phyloP scores from a whole-genome alignment of 2,888 invertebrate species.

The Osedax fenrisi region DNA sequence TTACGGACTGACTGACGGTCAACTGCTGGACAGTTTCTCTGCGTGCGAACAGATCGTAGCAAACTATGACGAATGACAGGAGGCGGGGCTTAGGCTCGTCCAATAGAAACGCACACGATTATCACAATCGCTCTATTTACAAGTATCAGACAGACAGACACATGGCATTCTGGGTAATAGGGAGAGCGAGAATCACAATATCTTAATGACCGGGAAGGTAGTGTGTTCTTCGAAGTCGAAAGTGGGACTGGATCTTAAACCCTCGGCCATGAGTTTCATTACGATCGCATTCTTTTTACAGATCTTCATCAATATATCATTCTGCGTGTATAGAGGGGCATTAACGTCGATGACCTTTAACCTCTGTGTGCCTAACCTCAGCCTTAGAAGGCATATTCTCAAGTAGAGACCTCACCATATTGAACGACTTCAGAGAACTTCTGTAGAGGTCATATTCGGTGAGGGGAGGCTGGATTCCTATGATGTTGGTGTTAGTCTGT shows the following conservation, averaged over 20 bases:
- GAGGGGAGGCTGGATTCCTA: not conserved
- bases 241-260: conserved; percentile 52
- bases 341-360: too few relatives aligned
- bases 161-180: too few relatives aligned
- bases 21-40: conserved; percentile 49
- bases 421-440: not conserved
- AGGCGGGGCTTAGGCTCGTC: not conserved
- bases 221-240: not conserved
- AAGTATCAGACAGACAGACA: too few relatives aligned
- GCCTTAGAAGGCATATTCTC: too few relatives aligned
- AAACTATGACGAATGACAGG: conserved; percentile 39
- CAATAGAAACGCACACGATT: too few relatives aligned
- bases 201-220: not conserved
- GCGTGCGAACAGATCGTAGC: conserved; percentile 48
- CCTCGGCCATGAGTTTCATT: conserved; percentile 76
- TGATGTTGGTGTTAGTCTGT: not conserved
- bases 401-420: not conserved
- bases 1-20: conserved; percentile 48
- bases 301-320: conserved; percentile 63
- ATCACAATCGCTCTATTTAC: too few relatives aligned
- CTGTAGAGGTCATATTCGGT: not conserved
- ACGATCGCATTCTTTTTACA: conserved; percentile 92
- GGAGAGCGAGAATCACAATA: not conserved
- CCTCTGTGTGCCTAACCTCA: too few relatives aligned
- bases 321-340: conserved; percentile 40